Evolutionary conservation across 2,888 invertebrate genomes (phyloP), one percentile per base, ranked within the genome.

Genomic region (Busseola fusca): DNA sequence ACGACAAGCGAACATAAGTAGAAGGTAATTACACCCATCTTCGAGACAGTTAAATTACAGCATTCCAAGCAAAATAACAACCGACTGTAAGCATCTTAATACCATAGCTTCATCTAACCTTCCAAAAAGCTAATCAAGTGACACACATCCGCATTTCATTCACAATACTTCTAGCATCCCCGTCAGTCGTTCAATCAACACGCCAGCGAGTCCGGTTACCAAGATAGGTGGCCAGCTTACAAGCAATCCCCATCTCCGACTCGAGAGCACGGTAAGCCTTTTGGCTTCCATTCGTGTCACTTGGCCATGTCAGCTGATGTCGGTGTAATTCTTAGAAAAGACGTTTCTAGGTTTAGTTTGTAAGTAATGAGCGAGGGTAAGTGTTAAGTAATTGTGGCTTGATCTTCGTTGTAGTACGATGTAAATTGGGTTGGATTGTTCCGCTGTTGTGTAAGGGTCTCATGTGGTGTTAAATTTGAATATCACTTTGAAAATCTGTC

Each of bases 141-240:
- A n/a, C n/a, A n/a, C 42, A 72, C 34, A 45, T 72, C 42, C 57
- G 6, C 25, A 56, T 58, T 50, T 42, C 63, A 63, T 64, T 42
- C 21, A 21, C 52, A 54, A 54, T 16, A 37, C 9, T 6, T 21
- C 42, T 18, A 21, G n/a, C 65, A 45, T 52, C 50, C 40, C 3
- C 60, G 59, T 65, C 52, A 67, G 50, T 66, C 79, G 79, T 79
- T 74, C 75, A 70, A 78, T 78, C 79, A 79, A 74, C 75, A 67
- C 50, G 48, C 59, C 54, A 57, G 62, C 54, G 54, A 68, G 57
- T 56, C 57, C 69, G 57, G 59, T 45, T 37, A n/a, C 57, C 57
- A 56, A 74, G 79, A 79, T 71, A 69, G 73, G 81, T 81, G 63
- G 68, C 57, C 63, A 64, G 77, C 77, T 80, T 77, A 73, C 70